A percentile compares a stretch with the other conserved stretches of the same genome.
These are phyloP conservation scores for Drosophila biarmipes DNA, from an alignment of 1,140 invertebrate genomes.

Conservation along the genomic window DNA sequence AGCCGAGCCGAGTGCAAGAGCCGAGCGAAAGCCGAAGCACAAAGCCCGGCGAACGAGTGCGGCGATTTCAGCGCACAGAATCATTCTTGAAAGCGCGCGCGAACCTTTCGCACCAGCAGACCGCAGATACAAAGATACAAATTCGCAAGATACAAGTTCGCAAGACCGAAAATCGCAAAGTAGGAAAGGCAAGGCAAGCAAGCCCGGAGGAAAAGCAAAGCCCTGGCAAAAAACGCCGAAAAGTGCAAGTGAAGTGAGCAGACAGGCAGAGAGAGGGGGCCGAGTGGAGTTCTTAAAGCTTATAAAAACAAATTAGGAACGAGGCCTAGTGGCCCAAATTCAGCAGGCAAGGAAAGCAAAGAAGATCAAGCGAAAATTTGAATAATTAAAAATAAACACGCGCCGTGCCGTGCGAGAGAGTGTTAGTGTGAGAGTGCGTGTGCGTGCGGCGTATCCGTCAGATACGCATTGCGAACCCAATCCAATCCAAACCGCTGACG, in stretches of 20 bases:
- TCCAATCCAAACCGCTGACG: constrained; percentile 47
- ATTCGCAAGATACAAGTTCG: constrained; percentile 20
- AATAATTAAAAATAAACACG: constrained; percentile 81
- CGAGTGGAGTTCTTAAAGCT: constrained; percentile 22
- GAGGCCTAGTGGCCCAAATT: constrained; percentile 80
- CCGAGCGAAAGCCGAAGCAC: constrained; percentile 30
- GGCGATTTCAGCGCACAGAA: constrained; percentile 67
- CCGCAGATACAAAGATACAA: constrained; percentile 36
- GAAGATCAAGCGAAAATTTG: constrained; percentile 64
- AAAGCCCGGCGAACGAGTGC: constrained; percentile 49
- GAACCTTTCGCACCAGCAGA: constrained; percentile 75
- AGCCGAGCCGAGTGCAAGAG: constrained; percentile 40
- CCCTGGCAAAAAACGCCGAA: constrained; percentile 19
- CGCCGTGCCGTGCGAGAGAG: constrained; percentile 29
- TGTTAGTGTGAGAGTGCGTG: constrained; percentile 2
- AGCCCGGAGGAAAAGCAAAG: constrained; percentile 13
- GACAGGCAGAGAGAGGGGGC: not conserved
- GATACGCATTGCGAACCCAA: constrained; percentile 50
- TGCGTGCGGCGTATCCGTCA: constrained; percentile 67
- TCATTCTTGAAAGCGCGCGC: constrained; percentile 84
- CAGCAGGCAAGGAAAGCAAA: constrained; percentile 49
- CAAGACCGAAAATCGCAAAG: constrained; percentile 21
- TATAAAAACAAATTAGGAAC: constrained; percentile 74
- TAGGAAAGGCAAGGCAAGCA: constrained; percentile 1
- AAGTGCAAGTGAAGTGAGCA: constrained; percentile 49